Evolutionary conservation across 2,888 invertebrate genomes (phyloP), one percentile per base, ranked within the genome.

Genomic region (Lucinisca nassula): DNA sequence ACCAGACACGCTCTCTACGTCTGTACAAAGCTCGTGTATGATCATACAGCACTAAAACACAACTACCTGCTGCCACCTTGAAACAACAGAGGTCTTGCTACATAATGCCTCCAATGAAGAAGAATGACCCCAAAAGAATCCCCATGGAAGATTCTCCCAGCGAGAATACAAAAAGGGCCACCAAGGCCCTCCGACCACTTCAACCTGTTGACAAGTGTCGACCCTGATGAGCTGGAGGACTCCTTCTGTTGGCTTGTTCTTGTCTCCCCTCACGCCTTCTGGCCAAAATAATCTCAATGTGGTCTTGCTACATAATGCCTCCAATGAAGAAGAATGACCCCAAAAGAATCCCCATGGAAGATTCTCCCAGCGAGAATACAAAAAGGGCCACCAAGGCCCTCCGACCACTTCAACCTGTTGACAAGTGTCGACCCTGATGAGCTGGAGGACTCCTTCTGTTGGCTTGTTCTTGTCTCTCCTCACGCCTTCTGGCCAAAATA

Each of bases 51-150:
- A n/a, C n/a, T n/a, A n/a, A n/a, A n/a, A n/a, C n/a, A n/a, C n/a
- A n/a, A n/a, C n/a, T n/a, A n/a, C n/a, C n/a, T n/a, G n/a, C n/a
- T n/a, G n/a, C n/a, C n/a, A n/a, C n/a, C n/a, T n/a, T n/a, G n/a
- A n/a, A n/a, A n/a, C n/a, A n/a, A n/a, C n/a, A n/a, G n/a, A n/a
- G n/a, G n/a, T n/a, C n/a, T 67, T 77, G 77, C 70, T 70, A 73
- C 79, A 84, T 75, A 79, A 79, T 84, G 79, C 84, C 74, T 74
- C 75, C 79, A 84, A 82, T 45, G 82, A 84, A 82, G 61, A 78
- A 73, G 84, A 84, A 83, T 37, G 78, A 73, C 73, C 78, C 83
- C 55, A 83, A 77, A 70, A 51, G 40, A 55, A 74, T 58, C 55
- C 58, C 61, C 40, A 78, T 77, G 79, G 79, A 79, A 70, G 79